phyloP scores from a whole-genome alignment of 2,888 invertebrate species.

The Cheilosia grossa region DNA sequence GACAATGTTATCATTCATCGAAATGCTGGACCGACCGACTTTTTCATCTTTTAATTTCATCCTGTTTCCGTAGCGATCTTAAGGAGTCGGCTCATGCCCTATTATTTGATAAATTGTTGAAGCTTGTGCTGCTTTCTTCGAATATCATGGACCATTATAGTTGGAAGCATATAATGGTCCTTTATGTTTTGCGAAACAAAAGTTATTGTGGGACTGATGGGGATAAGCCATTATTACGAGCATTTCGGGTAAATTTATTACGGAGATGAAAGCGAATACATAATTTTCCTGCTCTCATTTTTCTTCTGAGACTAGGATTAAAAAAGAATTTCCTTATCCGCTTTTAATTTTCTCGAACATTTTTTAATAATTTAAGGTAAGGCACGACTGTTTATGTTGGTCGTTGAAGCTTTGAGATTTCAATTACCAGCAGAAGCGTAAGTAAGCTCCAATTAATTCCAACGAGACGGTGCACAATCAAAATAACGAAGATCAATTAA shows the following conservation, averaged over 20 bases:
- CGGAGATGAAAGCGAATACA: background rate
- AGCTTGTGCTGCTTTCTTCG: background rate
- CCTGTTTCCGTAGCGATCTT: background rate
- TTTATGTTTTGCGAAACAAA: background rate
- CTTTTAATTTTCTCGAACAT: too few species aligned
- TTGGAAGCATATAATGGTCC: background rate
- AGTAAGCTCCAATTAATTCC: too few species aligned
- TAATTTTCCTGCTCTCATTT: background rate
- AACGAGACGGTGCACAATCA: too few species aligned
- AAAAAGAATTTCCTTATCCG: background rate
- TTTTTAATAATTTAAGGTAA: too few species aligned
- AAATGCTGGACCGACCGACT: background rate
- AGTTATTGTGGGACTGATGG: background rate
- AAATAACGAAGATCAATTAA: too few species aligned
- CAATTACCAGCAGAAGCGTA: too few species aligned
- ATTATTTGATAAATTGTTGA: too few species aligned
- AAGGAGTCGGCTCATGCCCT: background rate
- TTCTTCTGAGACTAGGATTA: background rate
- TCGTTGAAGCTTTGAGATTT: too few species aligned
- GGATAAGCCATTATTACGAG: background rate
- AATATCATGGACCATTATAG: background rate
- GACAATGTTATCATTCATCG: background rate
- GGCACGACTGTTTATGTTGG: too few species aligned
- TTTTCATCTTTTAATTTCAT: background rate
- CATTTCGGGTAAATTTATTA: background rate